Evolutionary conservation across 2,113 vertebrate species (phyloP).

Genomic region (Eleginops maclovinus): DNA sequence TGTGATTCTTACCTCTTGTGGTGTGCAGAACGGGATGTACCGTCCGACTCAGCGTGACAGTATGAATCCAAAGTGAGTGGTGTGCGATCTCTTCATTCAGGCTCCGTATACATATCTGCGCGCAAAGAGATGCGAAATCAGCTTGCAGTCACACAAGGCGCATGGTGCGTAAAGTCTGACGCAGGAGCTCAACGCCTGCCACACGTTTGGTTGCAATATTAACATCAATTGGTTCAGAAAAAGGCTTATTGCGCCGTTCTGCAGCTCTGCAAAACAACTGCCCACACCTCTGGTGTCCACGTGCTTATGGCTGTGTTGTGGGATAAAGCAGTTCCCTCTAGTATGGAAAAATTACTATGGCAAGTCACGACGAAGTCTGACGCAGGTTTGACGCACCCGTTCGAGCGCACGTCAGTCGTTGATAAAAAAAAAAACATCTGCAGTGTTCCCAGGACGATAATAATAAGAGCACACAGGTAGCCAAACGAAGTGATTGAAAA

Average conservation of each 20-base stretch:
- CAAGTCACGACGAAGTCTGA: constrained; percentile 80
- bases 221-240: constrained; percentile 41
- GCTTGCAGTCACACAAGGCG: constrained; percentile 63
- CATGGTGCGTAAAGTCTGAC: constrained; percentile 77
- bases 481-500: not conserved
- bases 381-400: constrained; percentile 83
- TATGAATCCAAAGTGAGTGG: constrained; percentile 23
- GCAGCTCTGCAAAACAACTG: not conserved
- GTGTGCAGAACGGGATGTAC: not conserved
- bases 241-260: not conserved
- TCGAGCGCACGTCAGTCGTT: constrained; percentile 76
- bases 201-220: constrained; percentile 50
- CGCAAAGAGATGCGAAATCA: constrained; percentile 54
- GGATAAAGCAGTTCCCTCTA: constrained; percentile 32
- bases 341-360: constrained; percentile 72
- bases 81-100: constrained; percentile 58
- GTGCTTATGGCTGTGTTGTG: constrained; percentile 62
- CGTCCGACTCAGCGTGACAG: constrained; percentile 5
- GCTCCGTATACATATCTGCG: constrained; percentile 59
- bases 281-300: constrained; percentile 51
- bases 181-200: constrained; percentile 68
- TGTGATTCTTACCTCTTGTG: constrained; percentile 55
- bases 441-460: constrained; percentile 60
- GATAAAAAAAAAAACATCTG: constrained; percentile 60
- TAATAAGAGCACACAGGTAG: constrained; percentile 15